A percentile compares a stretch with the other conserved stretches of the same genome.
phyloP scores from a whole-genome alignment of 2,888 invertebrate genomes.

The Nemapogon koenigi region DNA sequence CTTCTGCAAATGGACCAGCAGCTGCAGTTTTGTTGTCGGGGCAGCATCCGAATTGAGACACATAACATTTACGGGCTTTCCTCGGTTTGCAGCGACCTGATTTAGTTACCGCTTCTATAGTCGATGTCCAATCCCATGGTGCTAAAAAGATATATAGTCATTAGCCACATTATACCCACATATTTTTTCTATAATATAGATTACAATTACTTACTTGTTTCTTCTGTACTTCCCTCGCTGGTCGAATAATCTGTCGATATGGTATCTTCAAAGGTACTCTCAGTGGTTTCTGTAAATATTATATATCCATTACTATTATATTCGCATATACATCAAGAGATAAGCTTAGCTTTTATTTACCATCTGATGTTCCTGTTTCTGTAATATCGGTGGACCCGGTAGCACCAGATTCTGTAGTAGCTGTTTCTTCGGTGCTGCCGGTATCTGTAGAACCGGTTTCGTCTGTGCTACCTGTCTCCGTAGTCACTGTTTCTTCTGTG shows the following conservation, averaged over 20 bases:
- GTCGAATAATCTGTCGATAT: slow-evolving; percentile 12
- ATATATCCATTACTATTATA: too few species aligned
- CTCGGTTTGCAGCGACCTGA: slow-evolving; percentile 66
- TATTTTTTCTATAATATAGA: too few species aligned
- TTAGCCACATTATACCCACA: too few species aligned
- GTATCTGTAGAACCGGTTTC: slow-evolving; percentile 12
- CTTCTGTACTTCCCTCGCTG: slow-evolving; percentile 5
- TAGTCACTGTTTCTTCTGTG: slow-evolving; percentile 15
- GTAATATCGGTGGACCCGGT: slow-evolving; percentile 23
- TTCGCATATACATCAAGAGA: neutral
- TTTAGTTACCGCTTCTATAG: slow-evolving; percentile 52
- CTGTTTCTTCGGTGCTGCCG: slow-evolving; percentile 15
- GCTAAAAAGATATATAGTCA: slow-evolving; percentile 34
- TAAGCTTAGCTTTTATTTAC: neutral
- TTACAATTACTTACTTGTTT: slow-evolving; percentile 1
- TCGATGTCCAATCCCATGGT: slow-evolving; percentile 59
- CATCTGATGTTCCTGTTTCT: neutral
- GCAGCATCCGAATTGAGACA: slow-evolving; percentile 82
- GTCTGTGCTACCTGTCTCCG: slow-evolving; percentile 10
- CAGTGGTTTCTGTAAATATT: slow-evolving; percentile 15
- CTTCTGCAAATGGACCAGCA: slow-evolving; percentile 81
- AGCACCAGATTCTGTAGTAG: slow-evolving; percentile 23
- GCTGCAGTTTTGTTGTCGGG: slow-evolving; percentile 79
- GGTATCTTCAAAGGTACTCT: slow-evolving; percentile 17
- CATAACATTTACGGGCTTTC: slow-evolving; percentile 60